Evolutionary conservation across 2,113 vertebrate species (phyloP).

Genomic region (Chitala chitala): DNA sequence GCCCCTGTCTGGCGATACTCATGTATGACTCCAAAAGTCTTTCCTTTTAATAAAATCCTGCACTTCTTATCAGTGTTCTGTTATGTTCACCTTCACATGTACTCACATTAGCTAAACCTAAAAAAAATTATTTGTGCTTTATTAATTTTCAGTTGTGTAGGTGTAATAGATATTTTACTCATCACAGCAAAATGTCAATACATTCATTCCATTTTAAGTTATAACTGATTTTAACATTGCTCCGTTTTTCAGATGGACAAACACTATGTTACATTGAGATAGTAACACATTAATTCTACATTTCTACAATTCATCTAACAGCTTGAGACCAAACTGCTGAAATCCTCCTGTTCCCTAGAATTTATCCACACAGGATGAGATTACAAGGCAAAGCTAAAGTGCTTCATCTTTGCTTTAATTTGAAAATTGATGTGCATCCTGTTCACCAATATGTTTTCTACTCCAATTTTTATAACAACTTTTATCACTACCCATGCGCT

Average conservation of each 20-base stretch:
- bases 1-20: conserved; percentile 2
- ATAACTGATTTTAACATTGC: not conserved
- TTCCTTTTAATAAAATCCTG: not conserved
- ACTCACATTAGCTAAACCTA: not conserved
- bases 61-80: not conserved
- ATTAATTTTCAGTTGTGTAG: not conserved
- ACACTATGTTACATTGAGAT: not conserved
- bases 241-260: conserved; percentile 12
- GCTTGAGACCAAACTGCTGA: not conserved
- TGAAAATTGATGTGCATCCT: not conserved
- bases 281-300: not conserved
- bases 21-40: not conserved
- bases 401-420: not conserved
- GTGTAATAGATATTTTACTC: not conserved
- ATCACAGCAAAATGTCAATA: not conserved
- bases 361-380: not conserved
- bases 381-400: not conserved
- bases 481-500: too few species aligned
- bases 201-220: not conserved
- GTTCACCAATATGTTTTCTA: not conserved
- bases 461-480: too few species aligned
- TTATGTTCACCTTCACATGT: not conserved
- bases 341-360: not conserved
- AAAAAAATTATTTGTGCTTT: not conserved
- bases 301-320: not conserved